Evolutionary conservation across 2,113 vertebrate species (phyloP), one percentile per base, ranked within the genome.

Genomic region (Ophiodon elongatus): DNA sequence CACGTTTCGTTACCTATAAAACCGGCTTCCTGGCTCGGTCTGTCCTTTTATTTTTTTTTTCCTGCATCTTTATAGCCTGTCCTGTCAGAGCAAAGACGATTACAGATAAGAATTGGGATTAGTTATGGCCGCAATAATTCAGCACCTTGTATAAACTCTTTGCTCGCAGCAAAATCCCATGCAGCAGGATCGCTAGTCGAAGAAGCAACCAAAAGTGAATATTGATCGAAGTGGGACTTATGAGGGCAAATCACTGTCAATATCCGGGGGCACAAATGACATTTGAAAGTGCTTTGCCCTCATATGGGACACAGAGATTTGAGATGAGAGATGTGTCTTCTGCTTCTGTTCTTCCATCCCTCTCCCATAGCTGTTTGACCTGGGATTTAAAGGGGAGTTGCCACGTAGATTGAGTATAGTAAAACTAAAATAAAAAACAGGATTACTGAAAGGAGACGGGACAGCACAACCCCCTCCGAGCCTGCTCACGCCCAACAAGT

Each of bases 1-100:
- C 84, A 93, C 60, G 88, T 88, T 89, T 81, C 25, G 9, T 39
- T 85, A 89, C 83, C 88, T 84, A 86, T 88, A 89, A 89, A 91
- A 71, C 50, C 25, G 2, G 65, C 84, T 81, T 70, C 75, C 72
- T 88, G 77, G 45, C 79, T 83, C 67, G 62, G 54, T 65, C 67
- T n/a, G 31, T 83, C 82, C 75, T 88, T 57, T 80, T 41, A 79
- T 83, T 25, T 21, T 56, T 78, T 69, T 73, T 79, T 41, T 63
- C n/a, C 25, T 63, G 7, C 15, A 17, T 63, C 25, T 62, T 76
- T 76, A 85, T 39, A 56, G 67, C 27, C 54, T 56, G 45, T 69
- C 54, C 71, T 67, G 62, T 74, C 74, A 57, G 60, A 79, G 73
- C 45, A 57, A 23, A 66, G 62, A 68, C 56, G 33, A 56, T 19